Evolutionary conservation across 2,797 vertebrate genomes (phyloP).

Genomic region (Triplophysa yarkandensis): DNA sequence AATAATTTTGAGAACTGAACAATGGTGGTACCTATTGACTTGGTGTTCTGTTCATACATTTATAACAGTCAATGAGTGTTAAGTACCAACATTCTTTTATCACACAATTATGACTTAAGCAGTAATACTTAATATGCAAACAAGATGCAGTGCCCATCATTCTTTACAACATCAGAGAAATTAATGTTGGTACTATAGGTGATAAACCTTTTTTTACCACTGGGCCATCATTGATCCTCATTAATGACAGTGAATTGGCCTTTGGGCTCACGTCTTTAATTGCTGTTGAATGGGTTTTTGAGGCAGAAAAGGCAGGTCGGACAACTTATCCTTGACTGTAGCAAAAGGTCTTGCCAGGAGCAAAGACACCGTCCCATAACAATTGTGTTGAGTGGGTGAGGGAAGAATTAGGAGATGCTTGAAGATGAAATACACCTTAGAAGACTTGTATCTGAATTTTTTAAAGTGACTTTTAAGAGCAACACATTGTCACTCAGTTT

Average conservation of each 20-base stretch:
- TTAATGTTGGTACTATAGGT: neutral
- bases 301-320: slow-evolving; percentile 38
- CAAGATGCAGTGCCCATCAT: neutral
- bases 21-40: too few species aligned
- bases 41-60: too few species aligned
- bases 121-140: neutral
- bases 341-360: slow-evolving; percentile 22
- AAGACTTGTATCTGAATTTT: neutral
- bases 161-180: slow-evolving; percentile 3
- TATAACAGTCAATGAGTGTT: too few species aligned
- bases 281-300: slow-evolving; percentile 27
- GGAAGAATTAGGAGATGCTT: slow-evolving; percentile 24
- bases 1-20: too few species aligned
- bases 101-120: neutral
- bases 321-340: slow-evolving; percentile 29
- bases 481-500: neutral
- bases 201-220: slow-evolving; percentile 19
- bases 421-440: neutral
- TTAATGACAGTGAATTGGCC: slow-evolving; percentile 36
- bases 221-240: slow-evolving; percentile 39
- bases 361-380: slow-evolving; percentile 8
- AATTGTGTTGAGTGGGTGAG: slow-evolving; percentile 4
- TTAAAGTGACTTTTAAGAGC: neutral
- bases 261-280: slow-evolving; percentile 37
- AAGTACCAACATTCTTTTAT: neutral